These are phyloP conservation scores for Campoplex nolae DNA, from an alignment of 2,888 invertebrate species.

Conservation along the genomic window DNA sequence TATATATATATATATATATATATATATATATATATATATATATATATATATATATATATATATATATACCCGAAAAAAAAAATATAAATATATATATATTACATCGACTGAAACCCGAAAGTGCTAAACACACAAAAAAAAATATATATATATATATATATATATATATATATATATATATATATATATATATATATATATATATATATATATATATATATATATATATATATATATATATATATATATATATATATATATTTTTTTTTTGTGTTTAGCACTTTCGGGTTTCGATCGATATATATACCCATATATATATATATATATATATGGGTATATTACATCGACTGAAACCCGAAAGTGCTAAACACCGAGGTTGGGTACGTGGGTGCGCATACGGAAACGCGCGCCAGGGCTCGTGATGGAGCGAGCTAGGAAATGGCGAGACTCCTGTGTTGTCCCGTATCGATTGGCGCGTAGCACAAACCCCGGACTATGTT, in stretches of 20 bases:
- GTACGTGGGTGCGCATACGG: slow-evolving; percentile 55
- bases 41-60: background rate
- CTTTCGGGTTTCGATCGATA: no score
- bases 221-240: no score
- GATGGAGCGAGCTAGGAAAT: slow-evolving; percentile 41
- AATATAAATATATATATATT: background rate
- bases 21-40: background rate
- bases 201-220: no score
- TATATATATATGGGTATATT: background rate
- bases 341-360: slow-evolving; percentile 17
- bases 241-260: no score
- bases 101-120: slow-evolving; percentile 17
- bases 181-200: no score
- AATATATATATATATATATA: no score
- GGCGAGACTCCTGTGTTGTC: slow-evolving; percentile 55
- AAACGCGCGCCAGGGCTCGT: slow-evolving; percentile 40
- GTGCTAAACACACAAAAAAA: slow-evolving; percentile 42
- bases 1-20: background rate
- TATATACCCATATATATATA: background rate
- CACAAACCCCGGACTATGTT: slow-evolving; percentile 35
- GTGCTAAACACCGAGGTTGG: slow-evolving; percentile 36
- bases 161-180: no score
- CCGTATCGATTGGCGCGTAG: slow-evolving; percentile 63
- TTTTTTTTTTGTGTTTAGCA: no score
- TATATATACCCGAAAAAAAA: no score